phyloP scores from a whole-genome alignment of 2,888 invertebrate genomes.

The Latrodectus hesperus region DNA sequence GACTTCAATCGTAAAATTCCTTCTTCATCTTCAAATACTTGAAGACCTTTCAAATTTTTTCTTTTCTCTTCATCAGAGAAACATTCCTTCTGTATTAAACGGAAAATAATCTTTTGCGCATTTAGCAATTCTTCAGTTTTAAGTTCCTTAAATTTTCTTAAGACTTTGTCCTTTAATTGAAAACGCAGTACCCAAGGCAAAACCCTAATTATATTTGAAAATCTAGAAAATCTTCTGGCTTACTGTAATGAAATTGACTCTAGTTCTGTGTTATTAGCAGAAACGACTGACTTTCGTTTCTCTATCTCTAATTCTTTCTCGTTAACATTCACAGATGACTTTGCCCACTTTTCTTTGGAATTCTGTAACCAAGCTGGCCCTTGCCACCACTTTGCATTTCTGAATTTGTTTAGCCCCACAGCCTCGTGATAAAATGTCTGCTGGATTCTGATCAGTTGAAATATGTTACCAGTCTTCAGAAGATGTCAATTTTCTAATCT shows the following conservation, averaged over 20 bases:
- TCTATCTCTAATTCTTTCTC: too few species aligned
- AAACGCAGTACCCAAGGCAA: not conserved
- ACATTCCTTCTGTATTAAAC: too few species aligned
- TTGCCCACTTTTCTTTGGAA: not conserved
- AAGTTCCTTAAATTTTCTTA: too few species aligned
- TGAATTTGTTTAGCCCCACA: not conserved
- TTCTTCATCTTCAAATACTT: too few species aligned
- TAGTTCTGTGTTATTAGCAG: not conserved
- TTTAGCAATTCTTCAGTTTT: too few species aligned
- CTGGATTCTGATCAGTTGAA: too few species aligned
- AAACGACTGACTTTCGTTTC: too few species aligned
- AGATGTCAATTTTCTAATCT: too few species aligned
- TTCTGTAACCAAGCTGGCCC: constrained; percentile 13
- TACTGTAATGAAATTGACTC: not conserved
- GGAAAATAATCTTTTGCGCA: too few species aligned
- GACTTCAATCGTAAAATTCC: too few species aligned
- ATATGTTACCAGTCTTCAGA: too few species aligned
- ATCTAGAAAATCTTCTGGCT: not conserved
- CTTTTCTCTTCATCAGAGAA: not conserved
- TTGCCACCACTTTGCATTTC: not conserved
- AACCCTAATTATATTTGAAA: not conserved
- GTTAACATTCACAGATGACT: not conserved
- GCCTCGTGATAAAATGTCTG: too few species aligned
- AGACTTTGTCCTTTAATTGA: not conserved
- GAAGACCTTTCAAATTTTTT: not conserved